phyloP scores from a whole-genome alignment of 2,888 invertebrate genomes.

The Sepioteuthis lessoniana region DNA sequence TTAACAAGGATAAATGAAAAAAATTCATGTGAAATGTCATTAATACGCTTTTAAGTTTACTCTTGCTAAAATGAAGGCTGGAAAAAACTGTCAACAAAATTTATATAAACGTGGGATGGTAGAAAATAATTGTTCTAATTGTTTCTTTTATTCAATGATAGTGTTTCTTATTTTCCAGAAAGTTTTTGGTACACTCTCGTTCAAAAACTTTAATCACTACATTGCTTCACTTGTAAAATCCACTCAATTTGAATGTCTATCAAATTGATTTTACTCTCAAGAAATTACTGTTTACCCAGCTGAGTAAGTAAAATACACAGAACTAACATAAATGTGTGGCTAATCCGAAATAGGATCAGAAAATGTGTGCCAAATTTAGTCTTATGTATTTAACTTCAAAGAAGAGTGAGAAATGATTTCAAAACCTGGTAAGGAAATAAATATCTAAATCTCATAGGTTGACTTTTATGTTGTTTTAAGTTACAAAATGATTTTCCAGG shows the following conservation, averaged over 20 bases:
- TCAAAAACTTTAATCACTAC: too few species aligned
- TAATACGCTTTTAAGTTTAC: too few species aligned
- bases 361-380: background rate
- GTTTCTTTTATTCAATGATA: too few species aligned
- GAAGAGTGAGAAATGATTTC: background rate
- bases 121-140: too few species aligned
- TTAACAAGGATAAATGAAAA: too few species aligned
- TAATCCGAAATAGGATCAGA: background rate
- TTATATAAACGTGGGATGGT: too few species aligned
- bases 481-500: background rate
- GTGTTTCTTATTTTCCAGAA: too few species aligned
- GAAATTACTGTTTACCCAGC: background rate
- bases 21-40: too few species aligned
- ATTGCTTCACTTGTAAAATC: background rate
- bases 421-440: background rate
- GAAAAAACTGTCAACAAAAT: too few species aligned
- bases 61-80: too few species aligned
- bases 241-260: background rate
- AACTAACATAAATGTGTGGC: background rate
- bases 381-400: background rate
- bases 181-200: too few species aligned
- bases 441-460: background rate
- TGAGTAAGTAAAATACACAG: background rate
- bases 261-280: background rate
- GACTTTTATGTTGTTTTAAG: constrained; percentile 10